A percentile compares a stretch with the other conserved stretches of the same genome.
phyloP scores from a whole-genome alignment of 2,888 invertebrate species.

The Malthinus seriepunctatus region DNA sequence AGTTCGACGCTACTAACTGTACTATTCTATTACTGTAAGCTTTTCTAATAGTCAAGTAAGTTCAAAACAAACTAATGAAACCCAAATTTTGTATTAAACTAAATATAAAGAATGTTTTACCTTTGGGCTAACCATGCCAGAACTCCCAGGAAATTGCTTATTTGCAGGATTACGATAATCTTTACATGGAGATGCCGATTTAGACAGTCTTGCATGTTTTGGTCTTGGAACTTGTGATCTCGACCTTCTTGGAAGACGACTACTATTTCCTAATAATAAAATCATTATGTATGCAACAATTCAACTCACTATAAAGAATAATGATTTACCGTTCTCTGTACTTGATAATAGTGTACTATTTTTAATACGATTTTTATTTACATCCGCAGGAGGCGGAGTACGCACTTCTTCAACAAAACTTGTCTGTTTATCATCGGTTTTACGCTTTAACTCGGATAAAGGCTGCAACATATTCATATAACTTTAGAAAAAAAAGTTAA shows the following conservation, averaged over 20 bases:
- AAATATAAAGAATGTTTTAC: too few species aligned
- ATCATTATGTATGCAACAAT: neutral
- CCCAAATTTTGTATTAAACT: neutral
- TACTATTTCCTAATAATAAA: too few species aligned
- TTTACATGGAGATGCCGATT: constrained; percentile 37
- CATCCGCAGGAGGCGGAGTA: neutral
- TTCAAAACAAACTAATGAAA: neutral
- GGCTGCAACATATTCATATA: constrained; percentile 50
- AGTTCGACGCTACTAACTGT: too few species aligned
- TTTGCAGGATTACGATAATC: constrained; percentile 35
- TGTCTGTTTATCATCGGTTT: constrained; percentile 26
- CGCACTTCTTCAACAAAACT: neutral
- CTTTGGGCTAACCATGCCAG: too few species aligned
- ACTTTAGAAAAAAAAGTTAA: neutral
- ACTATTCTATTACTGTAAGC: too few species aligned
- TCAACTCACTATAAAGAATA: neutral
- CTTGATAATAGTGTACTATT: neutral
- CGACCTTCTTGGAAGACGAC: neutral
- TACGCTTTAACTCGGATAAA: constrained; percentile 60
- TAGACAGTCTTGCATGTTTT: constrained; percentile 26
- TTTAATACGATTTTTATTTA: neutral
- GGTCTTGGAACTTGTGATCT: neutral
- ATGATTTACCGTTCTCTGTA: constrained; percentile 26
- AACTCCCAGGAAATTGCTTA: constrained; percentile 22
- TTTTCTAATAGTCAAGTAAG: too few species aligned